Evolutionary conservation across 2,797 vertebrate species (phyloP).

Genomic region (Sebastes taczanowskii): DNA sequence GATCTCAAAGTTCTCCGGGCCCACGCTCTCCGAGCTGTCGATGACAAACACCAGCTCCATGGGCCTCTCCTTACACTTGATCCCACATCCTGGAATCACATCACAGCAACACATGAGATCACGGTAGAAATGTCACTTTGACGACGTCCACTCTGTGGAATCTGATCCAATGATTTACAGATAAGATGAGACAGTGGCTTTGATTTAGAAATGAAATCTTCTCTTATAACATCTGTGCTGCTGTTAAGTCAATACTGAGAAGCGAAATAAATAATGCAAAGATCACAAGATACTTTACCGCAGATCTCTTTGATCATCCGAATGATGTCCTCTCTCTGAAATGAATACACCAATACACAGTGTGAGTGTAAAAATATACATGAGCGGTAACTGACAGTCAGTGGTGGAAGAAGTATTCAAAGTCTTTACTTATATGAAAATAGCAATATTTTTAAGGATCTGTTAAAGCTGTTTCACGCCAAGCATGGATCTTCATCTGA

Average conservation of each 20-base stretch:
- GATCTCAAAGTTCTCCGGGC: constrained; percentile 93
- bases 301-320: constrained; percentile 93
- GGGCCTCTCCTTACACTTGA: constrained; percentile 92
- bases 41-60: constrained; percentile 97
- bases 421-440: background rate
- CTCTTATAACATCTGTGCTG: background rate
- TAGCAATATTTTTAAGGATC: background rate
- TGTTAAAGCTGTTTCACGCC: background rate
- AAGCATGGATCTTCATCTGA: too few species aligned
- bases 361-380: constrained; percentile 14
- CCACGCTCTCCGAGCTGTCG: constrained; percentile 94
- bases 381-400: background rate
- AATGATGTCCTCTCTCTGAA: constrained; percentile 91
- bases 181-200: constrained; percentile 27
- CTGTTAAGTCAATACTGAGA: constrained; percentile 14
- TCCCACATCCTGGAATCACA: constrained; percentile 86
- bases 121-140: constrained; percentile 22
- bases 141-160: constrained; percentile 28
- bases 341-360: constrained; percentile 36
- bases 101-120: constrained; percentile 45
- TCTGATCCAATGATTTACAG: constrained; percentile 36
- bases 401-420: background rate
- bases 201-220: constrained; percentile 11
- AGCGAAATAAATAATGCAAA: constrained; percentile 25
- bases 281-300: constrained; percentile 78